These are phyloP conservation scores for Idaea aversata DNA, from an alignment of 2,888 invertebrate species.

Conservation along the genomic window DNA sequence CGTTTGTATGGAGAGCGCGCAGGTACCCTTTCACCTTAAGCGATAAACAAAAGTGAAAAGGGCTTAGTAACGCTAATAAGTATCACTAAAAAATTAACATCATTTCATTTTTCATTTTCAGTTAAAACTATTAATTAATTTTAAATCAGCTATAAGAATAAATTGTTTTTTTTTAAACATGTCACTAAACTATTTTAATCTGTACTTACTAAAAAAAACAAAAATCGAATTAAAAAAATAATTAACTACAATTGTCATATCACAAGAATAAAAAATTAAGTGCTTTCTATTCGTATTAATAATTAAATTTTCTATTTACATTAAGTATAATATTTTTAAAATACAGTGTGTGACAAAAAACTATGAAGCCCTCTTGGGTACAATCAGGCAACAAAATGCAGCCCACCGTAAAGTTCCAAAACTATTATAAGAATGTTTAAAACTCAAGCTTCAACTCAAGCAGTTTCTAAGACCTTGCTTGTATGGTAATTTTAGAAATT, in stretches of 20 bases:
- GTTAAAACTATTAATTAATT: background rate
- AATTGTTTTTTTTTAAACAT: constrained; percentile 9
- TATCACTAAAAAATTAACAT: too few species aligned
- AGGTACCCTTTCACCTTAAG: too few species aligned
- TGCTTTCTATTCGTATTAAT: background rate
- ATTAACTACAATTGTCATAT: constrained; percentile 12
- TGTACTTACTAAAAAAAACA: constrained; percentile 14
- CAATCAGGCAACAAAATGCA: too few species aligned
- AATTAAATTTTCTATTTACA: constrained; percentile 12
- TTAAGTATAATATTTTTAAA: constrained; percentile 3
- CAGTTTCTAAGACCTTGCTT: too few species aligned
- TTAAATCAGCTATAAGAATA: background rate
- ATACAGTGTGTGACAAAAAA: constrained; percentile 9
- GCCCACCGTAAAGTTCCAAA: too few species aligned
- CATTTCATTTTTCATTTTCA: background rate
- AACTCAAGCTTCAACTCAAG: too few species aligned
- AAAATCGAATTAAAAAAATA: constrained; percentile 14
- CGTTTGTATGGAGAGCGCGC: too few species aligned
- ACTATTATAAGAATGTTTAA: too few species aligned
- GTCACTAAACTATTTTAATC: constrained; percentile 3
- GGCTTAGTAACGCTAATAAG: too few species aligned
- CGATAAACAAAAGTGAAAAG: too few species aligned
- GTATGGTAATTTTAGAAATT: too few species aligned
- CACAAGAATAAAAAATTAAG: constrained; percentile 13
- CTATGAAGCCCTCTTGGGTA: too few species aligned